These are phyloP conservation scores for Propithecus deckenii DNA, from an alignment of 2,797 vertebrate genomes.

Conservation along the genomic window DNA sequence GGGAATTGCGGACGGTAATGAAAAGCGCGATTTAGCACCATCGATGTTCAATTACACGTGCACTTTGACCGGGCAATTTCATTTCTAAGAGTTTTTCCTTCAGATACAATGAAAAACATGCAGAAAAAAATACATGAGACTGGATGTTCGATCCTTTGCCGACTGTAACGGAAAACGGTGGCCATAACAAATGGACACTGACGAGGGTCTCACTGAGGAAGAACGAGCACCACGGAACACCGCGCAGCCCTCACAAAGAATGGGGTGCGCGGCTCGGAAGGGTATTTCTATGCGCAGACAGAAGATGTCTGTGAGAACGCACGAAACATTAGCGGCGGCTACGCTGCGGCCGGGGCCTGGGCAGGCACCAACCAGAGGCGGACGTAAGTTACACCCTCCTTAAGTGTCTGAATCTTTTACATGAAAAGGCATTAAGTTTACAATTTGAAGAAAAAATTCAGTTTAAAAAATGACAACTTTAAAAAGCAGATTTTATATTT, in stretches of 20 bases:
- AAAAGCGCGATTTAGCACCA: too few species aligned
- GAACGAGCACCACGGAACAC: accelerated
- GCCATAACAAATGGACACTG: not conserved
- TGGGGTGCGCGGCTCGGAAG: accelerated
- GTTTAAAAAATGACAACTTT: not conserved
- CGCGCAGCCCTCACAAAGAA: not conserved
- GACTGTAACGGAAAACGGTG: not conserved
- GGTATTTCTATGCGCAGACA: not conserved
- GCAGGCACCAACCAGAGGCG: not conserved
- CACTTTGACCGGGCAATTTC: not conserved
- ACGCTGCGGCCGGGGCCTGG: too few species aligned
- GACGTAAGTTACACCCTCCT: not conserved
- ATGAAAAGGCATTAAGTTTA: not conserved
- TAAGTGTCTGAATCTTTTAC: not conserved
- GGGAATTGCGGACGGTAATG: not conserved
- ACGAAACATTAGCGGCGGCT: not conserved
- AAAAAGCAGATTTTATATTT: not conserved
- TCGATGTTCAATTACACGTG: not conserved
- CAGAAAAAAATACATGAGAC: not conserved
- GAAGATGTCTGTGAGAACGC: not conserved
- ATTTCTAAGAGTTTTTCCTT: not conserved
- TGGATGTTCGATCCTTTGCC: too few species aligned
- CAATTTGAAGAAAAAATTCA: not conserved
- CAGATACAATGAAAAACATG: not conserved
- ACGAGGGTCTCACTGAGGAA: not conserved